These are phyloP conservation scores for Temnothorax curvispinosus DNA, from an alignment of 1,140 invertebrate genomes.

Conservation along the genomic window DNA sequence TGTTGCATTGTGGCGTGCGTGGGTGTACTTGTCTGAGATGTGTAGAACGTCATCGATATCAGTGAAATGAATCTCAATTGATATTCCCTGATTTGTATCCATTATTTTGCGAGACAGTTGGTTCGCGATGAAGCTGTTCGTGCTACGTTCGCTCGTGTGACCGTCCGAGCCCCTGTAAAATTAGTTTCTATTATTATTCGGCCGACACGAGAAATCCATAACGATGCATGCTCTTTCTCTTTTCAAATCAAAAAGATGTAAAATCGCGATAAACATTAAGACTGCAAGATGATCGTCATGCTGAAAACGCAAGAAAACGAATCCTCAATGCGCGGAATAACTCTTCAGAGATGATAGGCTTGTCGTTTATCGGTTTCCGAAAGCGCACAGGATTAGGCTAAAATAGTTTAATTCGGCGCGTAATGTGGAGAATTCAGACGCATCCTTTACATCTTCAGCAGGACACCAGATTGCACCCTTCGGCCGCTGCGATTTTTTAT, in stretches of 20 bases:
- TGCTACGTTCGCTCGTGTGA: background rate
- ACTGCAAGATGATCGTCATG: background rate
- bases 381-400: slow-evolving; percentile 71
- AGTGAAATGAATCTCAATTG: slow-evolving; percentile 4
- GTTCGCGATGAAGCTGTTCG: background rate
- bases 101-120: background rate
- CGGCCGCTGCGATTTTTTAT: slow-evolving; percentile 82
- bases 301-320: background rate
- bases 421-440: slow-evolving; percentile 84
- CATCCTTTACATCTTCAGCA: slow-evolving; percentile 83
- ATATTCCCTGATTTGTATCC: background rate
- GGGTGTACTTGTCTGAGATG: background rate
- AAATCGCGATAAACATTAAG: background rate
- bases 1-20: background rate
- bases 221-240: background rate
- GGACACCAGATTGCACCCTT: slow-evolving; percentile 81
- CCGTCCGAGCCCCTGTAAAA: background rate
- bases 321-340: background rate
- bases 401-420: slow-evolving; percentile 65
- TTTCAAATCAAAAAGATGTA: slow-evolving; percentile 13
- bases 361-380: slow-evolving; percentile 44
- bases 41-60: background rate
- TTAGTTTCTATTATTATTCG: background rate
- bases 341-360: slow-evolving; percentile 32
- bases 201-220: background rate